A percentile compares a stretch with the other conserved stretches of the same genome.
Evolutionary conservation across 2,113 vertebrate genomes (phyloP).

Genomic region (Cryptotis parvus): DNA sequence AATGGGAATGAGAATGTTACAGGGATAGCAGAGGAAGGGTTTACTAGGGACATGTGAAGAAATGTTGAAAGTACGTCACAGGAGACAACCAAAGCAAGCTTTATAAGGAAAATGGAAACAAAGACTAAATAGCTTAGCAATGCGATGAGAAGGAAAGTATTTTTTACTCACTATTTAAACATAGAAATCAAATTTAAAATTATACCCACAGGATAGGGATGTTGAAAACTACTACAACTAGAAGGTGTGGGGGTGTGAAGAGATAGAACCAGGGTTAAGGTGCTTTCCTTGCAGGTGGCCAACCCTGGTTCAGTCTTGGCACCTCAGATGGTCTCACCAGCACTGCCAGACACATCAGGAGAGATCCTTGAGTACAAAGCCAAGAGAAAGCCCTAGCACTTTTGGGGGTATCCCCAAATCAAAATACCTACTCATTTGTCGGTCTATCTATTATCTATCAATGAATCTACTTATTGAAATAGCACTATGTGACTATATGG

Average conservation of each 20-base stretch:
- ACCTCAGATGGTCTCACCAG: no score
- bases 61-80: background rate
- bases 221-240: background rate
- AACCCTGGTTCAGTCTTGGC: no score
- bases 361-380: no score
- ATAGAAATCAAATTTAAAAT: conserved; percentile 10
- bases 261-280: no score
- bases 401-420: no score
- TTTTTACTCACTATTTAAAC: background rate
- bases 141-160: background rate
- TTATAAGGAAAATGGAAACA: no score
- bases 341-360: no score
- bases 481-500: background rate
- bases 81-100: background rate
- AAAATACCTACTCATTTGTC: no score
- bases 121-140: background rate
- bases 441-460: background rate
- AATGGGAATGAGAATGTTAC: background rate
- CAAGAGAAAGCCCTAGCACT: no score
- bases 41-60: background rate
- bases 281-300: no score
- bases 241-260: background rate
- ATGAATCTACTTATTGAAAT: background rate
- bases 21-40: background rate
- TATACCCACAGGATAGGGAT: background rate